Evolutionary conservation across 1,140 invertebrate species (phyloP), one percentile per base, ranked within the genome.

Genomic region (Phymorhynchus buccinoides): DNA sequence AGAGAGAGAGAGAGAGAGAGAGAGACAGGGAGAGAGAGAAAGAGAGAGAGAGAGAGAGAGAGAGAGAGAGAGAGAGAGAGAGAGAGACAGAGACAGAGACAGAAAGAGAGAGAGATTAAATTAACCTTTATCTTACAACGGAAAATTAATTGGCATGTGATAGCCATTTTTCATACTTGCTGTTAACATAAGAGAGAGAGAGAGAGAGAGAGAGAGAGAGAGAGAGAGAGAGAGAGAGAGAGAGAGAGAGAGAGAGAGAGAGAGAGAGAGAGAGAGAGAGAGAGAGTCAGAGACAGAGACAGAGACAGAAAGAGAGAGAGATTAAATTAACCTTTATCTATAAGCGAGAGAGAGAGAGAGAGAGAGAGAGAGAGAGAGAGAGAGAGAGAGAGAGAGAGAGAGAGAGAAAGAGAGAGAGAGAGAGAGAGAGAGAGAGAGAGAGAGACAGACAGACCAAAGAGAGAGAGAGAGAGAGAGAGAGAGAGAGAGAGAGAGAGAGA

Each of bases 211-310:
- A 71, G 30, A 71, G 30, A 4, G 32, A 37, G 22, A 22, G 22
- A 22, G 22, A 22, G 22, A 7, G 48, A 52, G 48, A 52, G 48
- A 52, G 9, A 52, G 48, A 52, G 48, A 52, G 48, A 71, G 9
- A 71, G 22, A 71, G 66, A 71, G 14, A 71, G 66, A 71, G 14
- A 71, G 66, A 71, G 14, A 71, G 66, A 71, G 14, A 71, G 66
- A 71, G 14, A 71, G n/a, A 71, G 14, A 71, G 66, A 71, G 14
- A 71, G 66, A 52, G 48, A 52, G 48, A 52, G 9, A 52, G 48
- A 52, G 48, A 52, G 48, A 52, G 48, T 12, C 48, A 52, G 48
- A 52, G 48, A 52, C 9, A 22, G 48, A 22, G 22, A 71, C 66
- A 71, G 66, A 71, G n/a, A n/a, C n/a, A n/a, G n/a, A n/a, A n/a